These are phyloP conservation scores for Muscicapa adusta DNA, from an alignment of 2,113 vertebrate genomes.

Conservation along the genomic window DNA sequence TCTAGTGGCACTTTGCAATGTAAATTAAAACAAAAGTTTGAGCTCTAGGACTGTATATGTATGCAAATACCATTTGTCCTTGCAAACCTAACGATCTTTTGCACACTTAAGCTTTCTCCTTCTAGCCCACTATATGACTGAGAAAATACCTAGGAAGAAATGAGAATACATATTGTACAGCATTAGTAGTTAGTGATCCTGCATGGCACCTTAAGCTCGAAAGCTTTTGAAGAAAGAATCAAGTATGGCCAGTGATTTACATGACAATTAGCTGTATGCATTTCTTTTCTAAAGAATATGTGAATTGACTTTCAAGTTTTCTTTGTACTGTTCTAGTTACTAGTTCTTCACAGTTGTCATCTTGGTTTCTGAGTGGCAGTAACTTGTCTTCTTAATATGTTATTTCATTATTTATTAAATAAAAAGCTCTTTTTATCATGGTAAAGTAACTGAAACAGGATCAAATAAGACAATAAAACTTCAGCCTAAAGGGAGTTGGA, in stretches of 20 bases:
- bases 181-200: not conserved
- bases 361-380: not conserved
- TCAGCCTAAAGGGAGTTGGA: not conserved
- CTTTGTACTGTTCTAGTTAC: not conserved
- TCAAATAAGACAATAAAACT: not conserved
- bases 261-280: not conserved
- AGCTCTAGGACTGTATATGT: not conserved
- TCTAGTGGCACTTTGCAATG: not conserved
- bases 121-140: not conserved
- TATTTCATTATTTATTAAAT: not conserved
- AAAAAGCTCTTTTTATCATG: not conserved
- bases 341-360: not conserved
- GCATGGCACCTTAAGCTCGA: not conserved
- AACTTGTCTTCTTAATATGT: not conserved
- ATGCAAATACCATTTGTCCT: not conserved
- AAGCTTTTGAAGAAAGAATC: not conserved
- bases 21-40: not conserved
- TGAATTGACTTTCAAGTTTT: not conserved
- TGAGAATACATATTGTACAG: not conserved
- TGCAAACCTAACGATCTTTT: not conserved
- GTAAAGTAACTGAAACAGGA: not conserved
- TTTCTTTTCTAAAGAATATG: not conserved
- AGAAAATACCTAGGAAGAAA: not conserved
- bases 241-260: not conserved
- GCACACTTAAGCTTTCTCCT: not conserved